phyloP scores from a whole-genome alignment of 2,113 vertebrate species.

The Cichladusa arquata region DNA sequence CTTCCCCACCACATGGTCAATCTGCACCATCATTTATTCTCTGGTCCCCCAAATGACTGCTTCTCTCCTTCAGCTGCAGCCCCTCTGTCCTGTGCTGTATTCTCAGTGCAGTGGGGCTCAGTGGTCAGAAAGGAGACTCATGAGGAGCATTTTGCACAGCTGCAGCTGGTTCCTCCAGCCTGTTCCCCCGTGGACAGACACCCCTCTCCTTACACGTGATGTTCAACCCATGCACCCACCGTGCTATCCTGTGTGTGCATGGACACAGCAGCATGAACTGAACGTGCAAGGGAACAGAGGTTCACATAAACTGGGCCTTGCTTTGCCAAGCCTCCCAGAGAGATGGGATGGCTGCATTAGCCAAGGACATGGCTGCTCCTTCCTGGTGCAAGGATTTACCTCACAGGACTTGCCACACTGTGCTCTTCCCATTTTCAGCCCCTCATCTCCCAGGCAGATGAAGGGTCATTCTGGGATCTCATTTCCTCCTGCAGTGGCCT shows the following conservation, averaged over 20 bases:
- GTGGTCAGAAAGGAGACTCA: background rate
- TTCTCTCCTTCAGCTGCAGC: background rate
- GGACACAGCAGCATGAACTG: accelerated
- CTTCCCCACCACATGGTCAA: background rate
- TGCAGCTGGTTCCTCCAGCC: background rate
- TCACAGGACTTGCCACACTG: background rate
- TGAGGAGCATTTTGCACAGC: background rate
- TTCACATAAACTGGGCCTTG: background rate
- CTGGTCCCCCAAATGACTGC: background rate
- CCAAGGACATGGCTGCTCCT: background rate
- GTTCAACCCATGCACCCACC: accelerated
- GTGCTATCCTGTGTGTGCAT: accelerated
- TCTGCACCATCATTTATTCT: background rate
- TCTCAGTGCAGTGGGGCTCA: background rate
- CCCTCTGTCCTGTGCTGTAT: background rate
- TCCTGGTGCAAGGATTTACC: background rate
- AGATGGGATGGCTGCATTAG: background rate
- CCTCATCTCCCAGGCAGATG: background rate
- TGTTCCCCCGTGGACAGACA: background rate
- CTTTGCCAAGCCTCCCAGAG: background rate
- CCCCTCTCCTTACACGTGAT: accelerated
- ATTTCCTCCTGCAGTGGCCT: background rate
- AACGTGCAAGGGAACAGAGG: accelerated
- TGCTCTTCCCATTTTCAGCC: background rate
- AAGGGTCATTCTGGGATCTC: background rate